phyloP scores from a whole-genome alignment of 1,140 invertebrate genomes.

The Calliphora vicina region DNA sequence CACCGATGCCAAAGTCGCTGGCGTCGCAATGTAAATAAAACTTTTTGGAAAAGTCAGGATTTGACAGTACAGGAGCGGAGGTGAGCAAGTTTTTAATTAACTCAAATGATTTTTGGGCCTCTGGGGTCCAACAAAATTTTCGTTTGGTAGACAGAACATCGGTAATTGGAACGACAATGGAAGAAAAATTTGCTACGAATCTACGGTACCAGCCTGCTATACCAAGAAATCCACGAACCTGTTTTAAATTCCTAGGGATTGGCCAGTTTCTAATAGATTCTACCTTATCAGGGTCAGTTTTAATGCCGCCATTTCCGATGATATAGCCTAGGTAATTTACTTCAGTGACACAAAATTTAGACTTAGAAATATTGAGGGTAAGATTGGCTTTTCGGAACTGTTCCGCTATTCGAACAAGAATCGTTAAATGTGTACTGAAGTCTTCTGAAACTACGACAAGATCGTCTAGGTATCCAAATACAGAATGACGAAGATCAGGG shows the following conservation, averaged over 20 bases:
- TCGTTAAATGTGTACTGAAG: not conserved
- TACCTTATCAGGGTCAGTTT: not conserved
- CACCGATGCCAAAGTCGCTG: too few relatives aligned
- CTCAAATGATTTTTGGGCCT: too few relatives aligned
- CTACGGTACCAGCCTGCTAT: too few relatives aligned
- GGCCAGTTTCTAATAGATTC: not conserved
- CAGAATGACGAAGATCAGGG: not conserved
- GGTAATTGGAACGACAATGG: too few relatives aligned
- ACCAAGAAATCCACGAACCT: not conserved
- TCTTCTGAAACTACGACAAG: not conserved
- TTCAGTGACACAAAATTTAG: not conserved
- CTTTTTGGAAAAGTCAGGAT: too few relatives aligned
- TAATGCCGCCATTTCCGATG: not conserved
- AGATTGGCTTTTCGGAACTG: not conserved
- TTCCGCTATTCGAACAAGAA: not conserved
- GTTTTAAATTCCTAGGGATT: not conserved
- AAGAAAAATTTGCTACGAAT: too few relatives aligned
- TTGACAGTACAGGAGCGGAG: too few relatives aligned
- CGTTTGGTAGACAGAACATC: too few relatives aligned
- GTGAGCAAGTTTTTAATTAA: too few relatives aligned
- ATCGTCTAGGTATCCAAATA: conserved; percentile 40
- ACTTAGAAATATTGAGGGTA: not conserved
- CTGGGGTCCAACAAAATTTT: too few relatives aligned
- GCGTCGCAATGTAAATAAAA: too few relatives aligned
- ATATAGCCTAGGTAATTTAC: conserved; percentile 9